Base-by-base conservation (phyloP, 2,888 invertebrate species). In the Anorthoa munda region DNA sequence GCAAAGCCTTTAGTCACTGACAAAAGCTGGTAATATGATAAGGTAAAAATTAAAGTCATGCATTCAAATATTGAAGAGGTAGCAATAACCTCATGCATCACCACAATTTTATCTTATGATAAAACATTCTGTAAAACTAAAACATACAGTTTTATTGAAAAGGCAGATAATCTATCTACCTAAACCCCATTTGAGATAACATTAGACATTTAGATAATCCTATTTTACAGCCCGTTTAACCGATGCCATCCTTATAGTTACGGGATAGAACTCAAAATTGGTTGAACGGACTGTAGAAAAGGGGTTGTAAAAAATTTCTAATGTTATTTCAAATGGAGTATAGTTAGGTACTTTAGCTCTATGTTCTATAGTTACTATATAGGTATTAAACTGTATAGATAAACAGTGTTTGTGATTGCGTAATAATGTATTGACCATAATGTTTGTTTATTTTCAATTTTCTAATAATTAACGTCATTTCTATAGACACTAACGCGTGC, bases 21-120 rank as follows among this genome's bases (percentile, higher is more conserved):
- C 9, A 39, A 39, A 39, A 39, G 1, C 7, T 39, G 39, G 39
- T 39, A 9, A 39, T 39, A 39, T 9, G 9, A 39, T 39, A 9
- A 39, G 39, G 39, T 9, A 39, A 39, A 39, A 39, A 1, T 39
- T 39, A 39, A 39, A 39, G 39, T 39, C 39, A 1, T 9, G 9
- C 0, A 17, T 31, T 23, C 17, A 23, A 1, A 9, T n/a, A 39
- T 48, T 56, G 7, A 15, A 21, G 11, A 51, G 60, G 21, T 63
- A 48, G 21, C 26, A 60, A 26, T 46, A 63, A n/a, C 48, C 31
- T 58, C 56, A 66, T 58, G 48, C 26, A 23, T 66, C 63, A 66
- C 53, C 53, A 79, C 79, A 66, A 55, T 80, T 64, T 64, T 50
- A 80, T 77, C 55, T 77, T 21, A 13, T 46, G 75, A 77, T 80